These are phyloP conservation scores for Monomorium pharaonis DNA, from an alignment of 1,140 invertebrate genomes.

Conservation along the genomic window DNA sequence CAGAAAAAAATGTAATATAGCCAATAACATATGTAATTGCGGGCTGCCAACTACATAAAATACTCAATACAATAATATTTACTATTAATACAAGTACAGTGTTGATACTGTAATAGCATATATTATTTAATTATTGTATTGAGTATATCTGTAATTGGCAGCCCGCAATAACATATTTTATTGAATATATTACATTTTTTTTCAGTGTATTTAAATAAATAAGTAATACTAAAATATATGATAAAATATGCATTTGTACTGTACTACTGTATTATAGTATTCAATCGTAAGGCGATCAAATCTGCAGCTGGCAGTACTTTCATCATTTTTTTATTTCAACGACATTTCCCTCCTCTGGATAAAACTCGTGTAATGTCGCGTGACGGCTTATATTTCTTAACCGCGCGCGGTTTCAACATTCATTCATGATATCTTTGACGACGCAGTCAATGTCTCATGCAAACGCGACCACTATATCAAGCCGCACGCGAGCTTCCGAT, in stretches of 20 bases:
- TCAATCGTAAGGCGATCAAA: neutral
- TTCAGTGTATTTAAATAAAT: constrained; percentile 1
- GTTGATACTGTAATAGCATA: no score
- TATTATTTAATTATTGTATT: no score
- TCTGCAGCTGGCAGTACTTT: neutral
- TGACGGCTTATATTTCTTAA: constrained; percentile 6
- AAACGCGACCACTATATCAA: constrained; percentile 13
- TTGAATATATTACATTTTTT: no score
- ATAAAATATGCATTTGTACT: neutral
- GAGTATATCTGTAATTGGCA: no score
- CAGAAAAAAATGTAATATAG: no score
- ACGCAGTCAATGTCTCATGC: constrained; percentile 27
- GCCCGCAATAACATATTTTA: no score
- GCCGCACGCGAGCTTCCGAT: constrained; percentile 7
- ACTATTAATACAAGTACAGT: no score
- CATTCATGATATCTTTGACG: constrained; percentile 40
- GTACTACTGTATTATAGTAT: no score
- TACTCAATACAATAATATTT: no score
- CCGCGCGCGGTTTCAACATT: neutral
- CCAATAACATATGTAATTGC: no score
- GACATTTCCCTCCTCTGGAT: neutral
- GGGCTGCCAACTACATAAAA: no score
- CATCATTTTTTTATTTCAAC: neutral
- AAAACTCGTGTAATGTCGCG: constrained; percentile 7
- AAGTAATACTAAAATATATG: neutral